Evolutionary conservation across 2,888 invertebrate species (phyloP), one percentile per base, ranked within the genome.

Genomic region (Watsonalla binaria): DNA sequence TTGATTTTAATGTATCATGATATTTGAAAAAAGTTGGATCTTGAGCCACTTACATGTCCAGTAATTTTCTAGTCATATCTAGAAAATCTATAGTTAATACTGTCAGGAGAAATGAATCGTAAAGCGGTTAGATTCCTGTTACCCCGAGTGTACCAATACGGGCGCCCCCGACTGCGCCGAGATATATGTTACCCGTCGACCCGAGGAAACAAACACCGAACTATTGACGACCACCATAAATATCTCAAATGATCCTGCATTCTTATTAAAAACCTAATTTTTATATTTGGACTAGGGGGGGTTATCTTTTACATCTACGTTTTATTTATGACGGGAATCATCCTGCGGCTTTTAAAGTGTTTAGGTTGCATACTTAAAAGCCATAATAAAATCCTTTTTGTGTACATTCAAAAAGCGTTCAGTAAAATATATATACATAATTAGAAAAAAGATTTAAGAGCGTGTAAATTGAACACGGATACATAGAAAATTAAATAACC

Each of bases 211-310:
- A 84, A 82, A 86, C 81, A 84, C 82, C 76, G 80, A 81, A 69
- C 70, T 76, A 82, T 82, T 78, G 80, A 84, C 75, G 79, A 78
- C 67, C 39, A 80, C 76, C 68, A 85, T 88, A 86, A 84, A 86
- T 86, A 80, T 80, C 61, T 66, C 61, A 84, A 84, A 86, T 81
- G 78, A 80, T 78, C 82, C 74, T 62, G 70, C 76, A 76, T 83
- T 79, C 76, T 76, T 82, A 85, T 85, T 84, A 84, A 81, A 85
- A 86, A 84, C 79, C 81, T 79, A 81, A 86, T 86, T 86, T 81
- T 63, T 72, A 70, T 72, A 60, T 68, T 68, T 66, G 62, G 61
- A 62, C 70, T 49, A 37, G 13, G 13, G 11, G 6, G 48, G 35
- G 35, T 39, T 34, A 37, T 39, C 15, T 37, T 49, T 49, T 39